Conservation (phyloP, 1,140 invertebrate species). For the Notospermus geniculatus region DNA sequence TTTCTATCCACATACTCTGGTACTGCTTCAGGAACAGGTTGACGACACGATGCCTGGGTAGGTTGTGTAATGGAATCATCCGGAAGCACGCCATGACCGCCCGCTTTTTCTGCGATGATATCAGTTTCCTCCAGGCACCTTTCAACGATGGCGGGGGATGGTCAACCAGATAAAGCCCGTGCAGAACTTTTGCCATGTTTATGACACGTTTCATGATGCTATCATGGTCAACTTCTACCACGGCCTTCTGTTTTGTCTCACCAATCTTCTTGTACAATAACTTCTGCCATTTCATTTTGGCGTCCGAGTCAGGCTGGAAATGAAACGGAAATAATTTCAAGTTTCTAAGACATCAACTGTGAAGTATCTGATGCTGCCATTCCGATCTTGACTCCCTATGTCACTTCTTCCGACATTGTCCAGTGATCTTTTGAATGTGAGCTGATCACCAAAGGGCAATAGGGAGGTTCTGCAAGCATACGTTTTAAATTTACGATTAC, state of each 20-base stretch:
- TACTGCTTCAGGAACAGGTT: constrained; percentile 96
- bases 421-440: no score
- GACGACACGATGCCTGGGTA: constrained; percentile 97
- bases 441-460: no score
- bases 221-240: constrained; percentile 63
- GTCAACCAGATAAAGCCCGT: constrained; percentile 98
- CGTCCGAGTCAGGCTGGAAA: constrained; percentile 37
- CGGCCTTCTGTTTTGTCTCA: constrained; percentile 70
- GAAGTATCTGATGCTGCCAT: no score
- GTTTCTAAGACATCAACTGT: no score
- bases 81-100: constrained; percentile 99
- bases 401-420: no score
- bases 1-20: constrained; percentile 89
- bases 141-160: constrained; percentile 95
- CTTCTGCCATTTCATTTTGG: constrained; percentile 80
- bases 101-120: constrained; percentile 96
- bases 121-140: constrained; percentile 92
- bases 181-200: constrained; percentile 98
- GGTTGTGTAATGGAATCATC: constrained; percentile 93
- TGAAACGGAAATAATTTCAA: background rate
- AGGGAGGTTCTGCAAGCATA: no score
- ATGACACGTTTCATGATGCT: constrained; percentile 93
- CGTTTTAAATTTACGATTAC: no score
- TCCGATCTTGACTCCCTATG: no score
- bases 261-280: constrained; percentile 96